Evolutionary conservation across 2,797 vertebrate genomes (phyloP), one percentile per base, ranked within the genome.

Genomic region (Anguilla obscura): DNA sequence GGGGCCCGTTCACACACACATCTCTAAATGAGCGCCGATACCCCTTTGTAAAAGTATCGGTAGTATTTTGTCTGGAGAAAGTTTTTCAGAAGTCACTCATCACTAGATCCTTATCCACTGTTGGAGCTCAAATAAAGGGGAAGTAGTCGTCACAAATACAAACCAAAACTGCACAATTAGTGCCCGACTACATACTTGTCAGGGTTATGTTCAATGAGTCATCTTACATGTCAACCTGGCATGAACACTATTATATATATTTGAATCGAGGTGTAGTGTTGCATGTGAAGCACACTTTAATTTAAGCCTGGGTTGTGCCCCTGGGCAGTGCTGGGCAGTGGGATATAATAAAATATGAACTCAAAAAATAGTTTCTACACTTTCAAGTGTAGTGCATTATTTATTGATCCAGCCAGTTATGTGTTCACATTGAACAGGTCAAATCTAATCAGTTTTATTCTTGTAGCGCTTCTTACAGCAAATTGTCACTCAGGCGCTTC

Each of bases 21-120:
- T 52, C 54, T 48, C 27, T 60, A 58, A 60, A 36, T 85, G 83
- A 58, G n/a, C 52, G 10, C 24, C 48, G 27, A 52, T 56, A 21
- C 74, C 74, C 74, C 74, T 79, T 45, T 2, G 16, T 45, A 24
- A 48, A 48, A 82, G 45, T 50, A 50, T 82, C 40, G 1, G 79
- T n/a, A 10, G 45, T 16, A 30, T 85, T 85, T 85, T 85, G 54
- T 85, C n/a, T 58, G 50, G 83, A 82, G 79, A 82, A 50, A 9
- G 40, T 21, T 21, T 82, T 50, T 48, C 40, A 24, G 24, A 82
- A n/a, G 18, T 14, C 18, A 6, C 18, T 24, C 40, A n/a, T 50
- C 21, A 50, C 33, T 3, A 79, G 33, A 30, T 76, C 71, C 71
- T 76, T 76, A 69, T 69, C 63, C 21, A 36, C 74, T 79, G 74